Conservation (phyloP, 1,140 invertebrate species). For the Aricia agestis region DNA sequence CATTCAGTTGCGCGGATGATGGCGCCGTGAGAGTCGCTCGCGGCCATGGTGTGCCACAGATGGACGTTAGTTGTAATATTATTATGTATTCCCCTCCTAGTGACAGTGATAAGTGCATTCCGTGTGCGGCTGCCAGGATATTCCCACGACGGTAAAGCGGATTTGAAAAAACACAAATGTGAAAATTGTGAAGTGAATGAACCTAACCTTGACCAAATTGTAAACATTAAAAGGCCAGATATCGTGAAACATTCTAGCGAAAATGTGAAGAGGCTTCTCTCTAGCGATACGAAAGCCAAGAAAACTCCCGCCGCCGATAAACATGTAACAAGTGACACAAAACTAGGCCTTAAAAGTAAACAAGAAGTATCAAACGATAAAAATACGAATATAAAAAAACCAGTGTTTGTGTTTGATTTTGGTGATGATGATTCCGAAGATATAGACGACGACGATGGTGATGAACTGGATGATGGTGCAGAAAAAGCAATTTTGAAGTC, state of each 20-base stretch:
- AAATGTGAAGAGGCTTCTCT: slow-evolving; percentile 47
- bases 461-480: slow-evolving; percentile 27
- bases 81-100: slow-evolving; percentile 61
- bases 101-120: slow-evolving; percentile 71
- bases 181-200: slow-evolving; percentile 64
- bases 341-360: slow-evolving; percentile 20
- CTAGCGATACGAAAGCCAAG: slow-evolving; percentile 25
- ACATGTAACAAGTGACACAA: slow-evolving; percentile 13
- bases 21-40: slow-evolving; percentile 60
- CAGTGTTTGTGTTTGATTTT: slow-evolving; percentile 19
- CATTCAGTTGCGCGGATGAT: slow-evolving; percentile 60
- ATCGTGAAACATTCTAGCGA: slow-evolving; percentile 48
- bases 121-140: slow-evolving; percentile 61
- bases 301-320: slow-evolving; percentile 12
- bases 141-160: slow-evolving; percentile 41
- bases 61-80: slow-evolving; percentile 67
- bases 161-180: slow-evolving; percentile 55
- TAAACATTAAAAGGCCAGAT: slow-evolving; percentile 56
- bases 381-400: slow-evolving; percentile 22
- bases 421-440: slow-evolving; percentile 37
- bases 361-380: slow-evolving; percentile 3
- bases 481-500: slow-evolving; percentile 5
- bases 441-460: slow-evolving; percentile 34
- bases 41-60: slow-evolving; percentile 63
- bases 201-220: slow-evolving; percentile 44